These are phyloP conservation scores for Crypturellus tataupa DNA, from an alignment of 2,797 vertebrate species.

Conservation along the genomic window DNA sequence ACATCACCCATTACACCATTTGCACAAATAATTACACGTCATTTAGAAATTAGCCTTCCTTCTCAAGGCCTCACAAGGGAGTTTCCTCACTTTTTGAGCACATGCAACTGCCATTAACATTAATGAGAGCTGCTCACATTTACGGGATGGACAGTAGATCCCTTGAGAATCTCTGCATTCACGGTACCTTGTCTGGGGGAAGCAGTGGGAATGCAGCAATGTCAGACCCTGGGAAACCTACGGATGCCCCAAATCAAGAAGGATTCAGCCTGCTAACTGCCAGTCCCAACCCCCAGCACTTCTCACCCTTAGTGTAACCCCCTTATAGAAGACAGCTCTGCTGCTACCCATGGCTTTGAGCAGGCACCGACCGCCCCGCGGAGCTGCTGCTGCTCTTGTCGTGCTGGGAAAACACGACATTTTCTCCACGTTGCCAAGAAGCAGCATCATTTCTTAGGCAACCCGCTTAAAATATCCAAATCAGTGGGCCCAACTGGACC, in stretches of 20 bases:
- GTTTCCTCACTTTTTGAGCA: not conserved
- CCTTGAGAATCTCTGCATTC: slow-evolving; percentile 6
- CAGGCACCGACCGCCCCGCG: too few relatives aligned
- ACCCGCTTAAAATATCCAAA: not conserved
- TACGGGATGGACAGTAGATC: slow-evolving; percentile 35
- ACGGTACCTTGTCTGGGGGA: not conserved
- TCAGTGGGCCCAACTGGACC: too few relatives aligned
- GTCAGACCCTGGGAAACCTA: not conserved
- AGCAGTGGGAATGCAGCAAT: not conserved
- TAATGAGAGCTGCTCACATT: slow-evolving; percentile 59
- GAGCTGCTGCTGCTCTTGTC: not conserved
- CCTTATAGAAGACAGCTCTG: not conserved
- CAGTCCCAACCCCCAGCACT: not conserved
- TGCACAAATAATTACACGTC: slow-evolving; percentile 70
- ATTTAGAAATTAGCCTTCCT: slow-evolving; percentile 55
- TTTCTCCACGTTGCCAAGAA: rapidly evolving
- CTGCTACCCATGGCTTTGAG: not conserved
- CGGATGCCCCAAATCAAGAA: not conserved
- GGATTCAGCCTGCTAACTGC: not conserved
- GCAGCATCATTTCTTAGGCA: not conserved
- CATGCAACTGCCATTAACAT: slow-evolving; percentile 53
- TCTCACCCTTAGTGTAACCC: not conserved
- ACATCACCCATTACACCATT: slow-evolving; percentile 39
- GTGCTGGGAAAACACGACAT: not conserved
- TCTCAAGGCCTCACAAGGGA: slow-evolving; percentile 48